Conservation (phyloP, 2,888 invertebrate species). For the Drosophila mimetica region DNA sequence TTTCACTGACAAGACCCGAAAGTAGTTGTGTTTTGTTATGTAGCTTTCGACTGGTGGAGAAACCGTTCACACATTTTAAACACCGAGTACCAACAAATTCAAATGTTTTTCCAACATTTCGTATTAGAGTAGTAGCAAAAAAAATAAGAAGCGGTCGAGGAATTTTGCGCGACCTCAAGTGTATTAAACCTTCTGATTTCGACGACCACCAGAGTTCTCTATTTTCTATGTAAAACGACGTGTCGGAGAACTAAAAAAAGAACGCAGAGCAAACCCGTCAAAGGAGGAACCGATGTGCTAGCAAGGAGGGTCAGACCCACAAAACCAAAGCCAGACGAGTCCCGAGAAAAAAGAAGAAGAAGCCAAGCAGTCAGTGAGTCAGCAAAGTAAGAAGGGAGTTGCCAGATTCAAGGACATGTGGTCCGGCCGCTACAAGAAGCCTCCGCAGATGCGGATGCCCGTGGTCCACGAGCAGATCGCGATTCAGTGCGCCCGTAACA, state of each 20-base stretch:
- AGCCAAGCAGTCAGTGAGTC: neutral
- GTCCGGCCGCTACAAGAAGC: constrained; percentile 27
- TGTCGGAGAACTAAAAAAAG: constrained; percentile 22
- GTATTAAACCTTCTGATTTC: constrained; percentile 48
- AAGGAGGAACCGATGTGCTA: constrained; percentile 28
- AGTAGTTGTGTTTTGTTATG: constrained; percentile 53
- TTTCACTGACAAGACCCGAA: constrained; percentile 2
- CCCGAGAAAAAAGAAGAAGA: neutral
- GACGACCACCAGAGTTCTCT: constrained; percentile 43
- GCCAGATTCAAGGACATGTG: constrained; percentile 39
- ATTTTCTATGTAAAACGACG: constrained; percentile 59
- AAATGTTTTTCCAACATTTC: constrained; percentile 68
- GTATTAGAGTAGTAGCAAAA: constrained; percentile 34
- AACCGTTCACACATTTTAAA: constrained; percentile 71
- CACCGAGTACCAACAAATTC: constrained; percentile 67
- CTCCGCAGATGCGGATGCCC: constrained; percentile 27
- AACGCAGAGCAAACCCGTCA: neutral
- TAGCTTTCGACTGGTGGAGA: constrained; percentile 68
- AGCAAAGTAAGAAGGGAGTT: neutral
- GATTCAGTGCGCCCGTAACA: constrained; percentile 55
- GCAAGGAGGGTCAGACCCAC: neutral
- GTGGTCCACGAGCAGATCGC: constrained; percentile 59
- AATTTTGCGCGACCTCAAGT: constrained; percentile 54
- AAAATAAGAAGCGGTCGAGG: constrained; percentile 47
- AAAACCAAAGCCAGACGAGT: constrained; percentile 2